These are phyloP conservation scores for Pelvicachromis taeniatus DNA, from an alignment of 2,113 vertebrate species.

Conservation along the genomic window DNA sequence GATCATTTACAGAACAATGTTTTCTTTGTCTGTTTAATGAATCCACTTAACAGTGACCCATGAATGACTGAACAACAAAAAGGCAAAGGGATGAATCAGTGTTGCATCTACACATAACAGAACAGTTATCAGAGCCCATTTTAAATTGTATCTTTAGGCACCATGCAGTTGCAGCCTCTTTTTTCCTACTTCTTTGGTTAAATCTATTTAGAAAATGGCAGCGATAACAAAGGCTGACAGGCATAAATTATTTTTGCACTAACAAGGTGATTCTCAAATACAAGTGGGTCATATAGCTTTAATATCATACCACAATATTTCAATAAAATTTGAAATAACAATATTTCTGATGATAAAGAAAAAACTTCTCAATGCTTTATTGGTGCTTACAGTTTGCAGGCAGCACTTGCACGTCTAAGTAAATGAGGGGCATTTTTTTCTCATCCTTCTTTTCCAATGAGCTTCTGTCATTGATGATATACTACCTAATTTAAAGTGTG, in stretches of 20 bases:
- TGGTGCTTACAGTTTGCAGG: background rate
- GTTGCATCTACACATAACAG: background rate
- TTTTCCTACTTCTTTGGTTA: background rate
- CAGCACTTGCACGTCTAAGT: background rate
- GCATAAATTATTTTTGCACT: background rate
- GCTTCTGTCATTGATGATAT: background rate
- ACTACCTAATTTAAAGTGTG: background rate
- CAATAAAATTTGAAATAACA: background rate
- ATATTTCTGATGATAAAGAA: background rate
- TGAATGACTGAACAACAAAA: background rate
- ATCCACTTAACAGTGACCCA: background rate
- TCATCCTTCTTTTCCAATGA: background rate
- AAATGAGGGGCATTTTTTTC: background rate
- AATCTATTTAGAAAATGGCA: background rate
- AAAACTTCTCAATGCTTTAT: background rate
- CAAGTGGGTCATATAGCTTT: background rate
- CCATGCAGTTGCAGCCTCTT: background rate
- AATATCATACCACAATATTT: background rate
- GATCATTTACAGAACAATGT: background rate
- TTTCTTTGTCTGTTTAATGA: background rate
- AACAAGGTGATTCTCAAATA: background rate
- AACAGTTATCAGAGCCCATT: background rate
- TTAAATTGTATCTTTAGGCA: background rate
- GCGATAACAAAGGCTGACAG: background rate
- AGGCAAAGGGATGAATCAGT: background rate